Base-by-base conservation (phyloP, 2,797 vertebrate genomes). In the Poecilia velifera region DNA sequence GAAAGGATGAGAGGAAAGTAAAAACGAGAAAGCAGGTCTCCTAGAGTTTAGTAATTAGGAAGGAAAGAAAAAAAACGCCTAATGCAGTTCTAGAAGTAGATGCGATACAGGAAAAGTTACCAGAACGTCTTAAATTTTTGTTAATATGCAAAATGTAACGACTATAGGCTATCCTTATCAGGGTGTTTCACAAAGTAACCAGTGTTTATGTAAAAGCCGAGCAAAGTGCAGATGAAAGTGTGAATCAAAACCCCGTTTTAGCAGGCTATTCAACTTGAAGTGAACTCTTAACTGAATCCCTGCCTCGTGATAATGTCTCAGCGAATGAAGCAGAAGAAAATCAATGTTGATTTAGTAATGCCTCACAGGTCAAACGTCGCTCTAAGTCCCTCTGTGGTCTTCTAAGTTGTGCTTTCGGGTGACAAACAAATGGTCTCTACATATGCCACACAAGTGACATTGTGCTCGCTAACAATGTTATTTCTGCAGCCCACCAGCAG, bases 271-370 rank as follows among this genome's bases (percentile, higher is more conserved):
- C 31, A 79, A 31, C n/a, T 77, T 39, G n/a, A 70, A 74, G 12
- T 41, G 5, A 2, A 83, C 77, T 82, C 45, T 14, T 77, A 80
- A 81, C 20, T 8, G 9, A 71, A 84, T 85, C n/a, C 0, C 6
- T 82, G 47, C 64, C 59, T 75, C 34, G 70, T 74, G 46, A n/a
- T 59, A 22, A 75, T 46, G n/a, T 2, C 31, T 78, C 10, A 79
- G 72, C 84, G 16, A 84, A 85, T 70, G 51, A 53, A 80, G 70
- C 47, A 62, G 64, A 81, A 57, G 75, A 82, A 78, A 89, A 84
- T 87, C 78, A 62, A 84, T 84, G 28, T 70, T 53, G 55, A 83
- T 85, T 87, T 84, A 57, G 82, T 78, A 71, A 57, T 31, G 39
- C 70, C 55, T 25, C 57, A 28, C 45, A 79, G 74, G 74, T 78